Base-by-base conservation (phyloP, 1,140 invertebrate species). In the Drosophila ambigua region DNA sequence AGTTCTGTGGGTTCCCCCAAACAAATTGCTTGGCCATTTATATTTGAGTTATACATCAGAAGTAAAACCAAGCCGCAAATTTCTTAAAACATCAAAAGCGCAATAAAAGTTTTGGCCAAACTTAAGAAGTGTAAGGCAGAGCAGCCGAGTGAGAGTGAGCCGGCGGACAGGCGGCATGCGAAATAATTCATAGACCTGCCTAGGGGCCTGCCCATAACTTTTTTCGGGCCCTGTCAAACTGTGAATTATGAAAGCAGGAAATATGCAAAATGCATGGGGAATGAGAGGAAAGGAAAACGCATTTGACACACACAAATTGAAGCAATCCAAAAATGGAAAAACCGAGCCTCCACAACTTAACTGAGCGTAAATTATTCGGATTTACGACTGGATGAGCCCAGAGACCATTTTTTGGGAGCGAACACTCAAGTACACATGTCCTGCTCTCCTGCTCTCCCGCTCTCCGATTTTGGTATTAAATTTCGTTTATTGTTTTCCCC, bases 401-500 rank as follows among this genome's bases (percentile, higher is more conserved):
- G 0, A 28, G 9, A 68, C 43, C 16, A 31, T 55, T 43, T 55
- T 67, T 11, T 2, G 63, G 50, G 45, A 26, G 20, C 20, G 26
- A 35, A 35, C 35, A 43, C 4, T 20, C 64, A 69, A 69, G 67
- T 65, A 44, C 67, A 71, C 64, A 71, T 71, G 67, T 71, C 65
- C 67, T 43, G 35, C 20, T 53, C 20, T 43, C 1, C 7, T 2
- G 31, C 8, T 3, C 31, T 8, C 2, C 67, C 35, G 35, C 20
- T 55, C 23, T 52, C 15, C 28, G 65, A 73, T 72, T 55, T 72
- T 55, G 55, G 58, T 73, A 73, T 73, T 72, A 72, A 63, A 73
- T 73, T 73, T 72, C 71, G 72, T 50, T 72, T 63, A 73, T 73
- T 73, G 68, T 73, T 72, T 60, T 13, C 23, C 49, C 49, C 69